Conservation (phyloP, 2,888 invertebrate species). For the Nebria brevicollis region DNA sequence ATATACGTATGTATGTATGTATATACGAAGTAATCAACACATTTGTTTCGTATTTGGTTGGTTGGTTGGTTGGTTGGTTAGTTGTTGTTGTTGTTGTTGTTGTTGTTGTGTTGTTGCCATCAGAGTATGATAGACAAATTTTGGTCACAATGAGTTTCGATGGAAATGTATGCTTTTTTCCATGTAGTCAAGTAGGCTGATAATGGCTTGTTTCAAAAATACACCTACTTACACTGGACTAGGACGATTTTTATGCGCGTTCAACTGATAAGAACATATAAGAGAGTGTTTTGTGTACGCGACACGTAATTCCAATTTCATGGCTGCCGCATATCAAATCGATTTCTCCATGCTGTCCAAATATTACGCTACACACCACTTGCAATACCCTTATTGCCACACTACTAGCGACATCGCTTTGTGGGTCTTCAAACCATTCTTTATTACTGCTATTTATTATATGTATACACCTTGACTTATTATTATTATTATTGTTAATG, state of each 20-base stretch:
- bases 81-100: too few relatives aligned
- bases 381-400: neutral
- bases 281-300: conserved; percentile 16
- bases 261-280: neutral
- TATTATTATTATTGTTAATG: too few relatives aligned
- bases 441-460: too few relatives aligned
- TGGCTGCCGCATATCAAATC: conserved; percentile 41
- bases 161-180: neutral
- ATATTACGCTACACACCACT: conserved; percentile 2
- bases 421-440: neutral
- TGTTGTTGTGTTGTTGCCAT: conserved; percentile 27
- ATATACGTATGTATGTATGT: too few relatives aligned
- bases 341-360: conserved; percentile 20
- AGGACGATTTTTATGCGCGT: neutral
- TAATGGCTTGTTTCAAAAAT: neutral
- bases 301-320: conserved; percentile 41
- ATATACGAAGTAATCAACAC: neutral
- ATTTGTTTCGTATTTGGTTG: neutral
- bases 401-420: conserved; percentile 7
- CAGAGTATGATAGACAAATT: conserved; percentile 13
- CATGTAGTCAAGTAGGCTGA: neutral
- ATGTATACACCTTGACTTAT: too few relatives aligned
- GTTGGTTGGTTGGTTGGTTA: neutral
- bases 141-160: neutral
- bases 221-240: neutral